A percentile compares a stretch with the other conserved stretches of the same genome.
These are phyloP conservation scores for Periplaneta americana DNA, from an alignment of 1,140 invertebrate species.

Conservation along the genomic window DNA sequence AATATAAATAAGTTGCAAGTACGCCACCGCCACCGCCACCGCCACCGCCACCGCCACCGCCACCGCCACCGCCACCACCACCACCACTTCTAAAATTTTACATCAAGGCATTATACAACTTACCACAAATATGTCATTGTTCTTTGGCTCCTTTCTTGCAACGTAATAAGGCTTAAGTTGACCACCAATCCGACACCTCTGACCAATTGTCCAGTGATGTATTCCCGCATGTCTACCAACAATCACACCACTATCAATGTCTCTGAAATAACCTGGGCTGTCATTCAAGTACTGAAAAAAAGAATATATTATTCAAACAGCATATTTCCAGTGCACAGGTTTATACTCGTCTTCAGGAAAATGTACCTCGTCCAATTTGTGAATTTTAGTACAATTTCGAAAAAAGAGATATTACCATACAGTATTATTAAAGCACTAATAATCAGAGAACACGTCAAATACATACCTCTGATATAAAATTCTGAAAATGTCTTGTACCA, in stretches of 20 bases:
- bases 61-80: too few species aligned
- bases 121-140: conserved; percentile 73
- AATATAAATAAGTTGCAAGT: too few species aligned
- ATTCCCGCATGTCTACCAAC: conserved; percentile 83
- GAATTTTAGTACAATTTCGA: too few species aligned
- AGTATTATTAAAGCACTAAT: too few species aligned
- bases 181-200: conserved; percentile 60
- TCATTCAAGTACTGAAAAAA: conserved; percentile 71
- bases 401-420: too few species aligned
- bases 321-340: too few species aligned
- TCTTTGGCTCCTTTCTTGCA: conserved; percentile 58
- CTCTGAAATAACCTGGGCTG: conserved; percentile 73
- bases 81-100: too few species aligned
- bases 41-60: too few species aligned
- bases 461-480: conserved; percentile 67
- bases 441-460: too few species aligned
- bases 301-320: conserved; percentile 9
- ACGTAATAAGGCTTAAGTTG: conserved; percentile 59
- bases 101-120: neutral
- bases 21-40: too few species aligned
- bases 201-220: conserved; percentile 90
- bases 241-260: conserved; percentile 68
- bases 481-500: conserved; percentile 69
- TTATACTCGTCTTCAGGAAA: too few species aligned
- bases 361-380: too few species aligned